Evolutionary conservation across 2,888 invertebrate genomes (phyloP), one percentile per base, ranked within the genome.

Genomic region (Muscina levida): DNA sequence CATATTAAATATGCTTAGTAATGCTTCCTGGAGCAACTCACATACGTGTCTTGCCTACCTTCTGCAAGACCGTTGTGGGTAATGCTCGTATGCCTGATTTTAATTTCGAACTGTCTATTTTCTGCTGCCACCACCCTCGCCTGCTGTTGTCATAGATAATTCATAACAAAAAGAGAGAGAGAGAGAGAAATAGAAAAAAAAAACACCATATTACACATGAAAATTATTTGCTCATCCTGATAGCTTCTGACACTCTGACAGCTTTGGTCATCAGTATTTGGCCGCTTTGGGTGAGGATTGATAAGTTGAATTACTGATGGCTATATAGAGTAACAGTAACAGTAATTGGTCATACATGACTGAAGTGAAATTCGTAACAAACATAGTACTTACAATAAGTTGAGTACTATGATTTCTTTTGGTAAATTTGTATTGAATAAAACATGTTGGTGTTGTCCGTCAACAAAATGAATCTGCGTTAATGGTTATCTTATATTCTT

Each of bases 341-440:
- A 22, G 53, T 53, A 53, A 53, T 53, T 53, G 53, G 53, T 53
- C 53, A 53, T 53, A 53, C 53, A 53, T 53, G 53, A 53, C 53
- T 53, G 53, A 53, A 22, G 22, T 2, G 8, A 48, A n/a, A 48
- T 48, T 3, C 24, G 4, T 24, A 24, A 24, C 11, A n/a, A 22
- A 24, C 31, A 31, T 5, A 31, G 31, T 31, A 31, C 31, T 8
- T 5, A 19, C 19, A 15, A 17, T 15, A 19, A 48, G 4, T 19
- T 6, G 6, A 15, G 15, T 48, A 19, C 19, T 19, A 53, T 2
- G 53, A 53, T 24, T 53, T 24, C 24, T 13, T 8, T 53, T 22
- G 4, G 13, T 24, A 11, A 53, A 24, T 53, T 53, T 53, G 53
- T 22, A 24, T 53, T 22, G 31, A 8, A 53, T 13, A 22, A 53